Conservation (phyloP, 92 coral and sea anemone genomes). For the Hydrozoanthus gracilis region DNA sequence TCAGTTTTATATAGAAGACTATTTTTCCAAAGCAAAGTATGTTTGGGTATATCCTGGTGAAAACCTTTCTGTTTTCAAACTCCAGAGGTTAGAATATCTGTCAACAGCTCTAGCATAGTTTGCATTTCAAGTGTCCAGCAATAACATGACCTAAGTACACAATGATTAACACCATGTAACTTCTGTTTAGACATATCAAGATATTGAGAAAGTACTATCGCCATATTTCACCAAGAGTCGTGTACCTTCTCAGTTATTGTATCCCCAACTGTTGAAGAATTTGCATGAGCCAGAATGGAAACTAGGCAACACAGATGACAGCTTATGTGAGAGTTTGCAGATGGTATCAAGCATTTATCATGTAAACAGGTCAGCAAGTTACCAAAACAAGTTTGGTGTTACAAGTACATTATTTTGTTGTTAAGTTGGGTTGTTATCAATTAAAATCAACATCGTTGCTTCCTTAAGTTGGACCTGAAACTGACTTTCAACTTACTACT, state of each 20-base stretch:
- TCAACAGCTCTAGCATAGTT: too few relatives aligned
- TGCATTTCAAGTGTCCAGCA: too few relatives aligned
- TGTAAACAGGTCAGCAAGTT: slow-evolving; percentile 75
- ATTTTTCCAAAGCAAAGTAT: too few relatives aligned
- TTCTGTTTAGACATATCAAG: slow-evolving; percentile 34
- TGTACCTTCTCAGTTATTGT: slow-evolving; percentile 41
- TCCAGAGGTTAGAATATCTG: too few relatives aligned
- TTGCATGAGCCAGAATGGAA: background rate
- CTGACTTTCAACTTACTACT: too few relatives aligned
- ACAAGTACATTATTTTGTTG: background rate
- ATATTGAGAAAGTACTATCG: slow-evolving; percentile 50
- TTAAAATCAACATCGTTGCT: too few relatives aligned
- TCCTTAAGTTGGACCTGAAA: too few relatives aligned
- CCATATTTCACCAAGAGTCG: slow-evolving; percentile 48
- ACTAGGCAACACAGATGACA: slow-evolving; percentile 51
- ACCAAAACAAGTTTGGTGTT: too few relatives aligned
- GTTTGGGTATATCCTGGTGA: too few relatives aligned
- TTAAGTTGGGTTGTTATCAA: background rate
- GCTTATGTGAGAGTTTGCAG: slow-evolving; percentile 52
- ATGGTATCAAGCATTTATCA: slow-evolving; percentile 68
- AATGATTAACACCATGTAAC: background rate
- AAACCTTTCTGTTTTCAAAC: too few relatives aligned
- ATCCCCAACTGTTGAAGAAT: slow-evolving; percentile 31
- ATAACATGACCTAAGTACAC: too few relatives aligned
- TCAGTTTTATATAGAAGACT: too few relatives aligned